phyloP scores from a whole-genome alignment of 2,113 vertebrate genomes.

The Pygathrix nemaeus region DNA sequence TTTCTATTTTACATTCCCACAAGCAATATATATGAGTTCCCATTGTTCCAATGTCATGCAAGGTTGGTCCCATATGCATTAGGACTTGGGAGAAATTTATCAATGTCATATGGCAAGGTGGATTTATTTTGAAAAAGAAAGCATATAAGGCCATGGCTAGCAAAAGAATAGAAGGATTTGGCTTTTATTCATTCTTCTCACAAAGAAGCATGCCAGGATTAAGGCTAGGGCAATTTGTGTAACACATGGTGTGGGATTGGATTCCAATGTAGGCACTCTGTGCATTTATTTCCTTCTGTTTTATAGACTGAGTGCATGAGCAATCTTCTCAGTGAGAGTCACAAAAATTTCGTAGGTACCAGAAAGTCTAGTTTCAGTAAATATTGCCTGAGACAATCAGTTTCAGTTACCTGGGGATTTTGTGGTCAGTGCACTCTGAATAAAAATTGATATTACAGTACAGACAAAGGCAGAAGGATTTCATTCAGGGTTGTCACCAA shows the following conservation, averaged over 20 bases:
- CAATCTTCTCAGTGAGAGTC: neutral
- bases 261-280: neutral
- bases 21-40: neutral
- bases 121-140: conserved; percentile 43
- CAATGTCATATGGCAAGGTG: conserved; percentile 51
- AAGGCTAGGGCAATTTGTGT: neutral
- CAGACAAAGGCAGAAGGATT: neutral
- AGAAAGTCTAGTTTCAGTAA: neutral
- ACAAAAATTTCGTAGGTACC: neutral
- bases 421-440: neutral
- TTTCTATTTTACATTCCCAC: conserved; percentile 52
- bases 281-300: neutral
- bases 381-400: neutral
- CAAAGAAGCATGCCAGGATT: neutral
- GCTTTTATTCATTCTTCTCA: neutral
- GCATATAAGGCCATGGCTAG: neutral
- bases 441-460: neutral
- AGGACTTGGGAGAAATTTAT: conserved; percentile 45
- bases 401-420: neutral
- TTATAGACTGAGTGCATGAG: neutral
- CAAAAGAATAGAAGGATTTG: neutral
- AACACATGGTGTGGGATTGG: neutral
- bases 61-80: conserved; percentile 1
- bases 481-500: neutral
- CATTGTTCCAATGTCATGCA: conserved; percentile 33